phyloP scores from a whole-genome alignment of 2,797 vertebrate species.

The Acanthis flammea region DNA sequence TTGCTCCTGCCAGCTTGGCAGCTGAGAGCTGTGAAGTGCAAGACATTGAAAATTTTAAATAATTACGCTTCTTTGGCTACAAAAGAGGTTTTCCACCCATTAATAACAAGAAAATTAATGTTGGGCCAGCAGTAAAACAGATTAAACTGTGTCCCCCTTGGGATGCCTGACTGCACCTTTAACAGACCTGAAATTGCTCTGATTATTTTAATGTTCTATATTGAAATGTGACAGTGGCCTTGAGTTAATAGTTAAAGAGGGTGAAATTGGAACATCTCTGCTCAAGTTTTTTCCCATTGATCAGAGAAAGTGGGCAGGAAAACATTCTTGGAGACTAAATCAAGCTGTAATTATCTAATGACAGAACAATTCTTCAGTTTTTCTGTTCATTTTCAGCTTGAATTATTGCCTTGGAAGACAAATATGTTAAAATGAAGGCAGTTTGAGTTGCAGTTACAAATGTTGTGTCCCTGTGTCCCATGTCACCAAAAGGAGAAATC shows the following conservation, averaged over 20 bases:
- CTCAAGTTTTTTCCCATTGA: slow-evolving; percentile 50
- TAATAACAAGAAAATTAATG: slow-evolving; percentile 86
- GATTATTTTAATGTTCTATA: slow-evolving; percentile 72
- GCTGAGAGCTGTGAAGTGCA: slow-evolving; percentile 71
- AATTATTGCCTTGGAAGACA: background rate
- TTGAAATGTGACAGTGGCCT: slow-evolving; percentile 74
- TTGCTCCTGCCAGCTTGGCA: slow-evolving; percentile 58
- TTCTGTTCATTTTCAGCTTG: background rate
- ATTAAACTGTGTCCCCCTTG: slow-evolving; percentile 79
- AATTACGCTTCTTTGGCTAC: slow-evolving; percentile 72
- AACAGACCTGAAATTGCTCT: slow-evolving; percentile 79
- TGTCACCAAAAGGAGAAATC: background rate
- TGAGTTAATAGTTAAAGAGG: slow-evolving; percentile 74
- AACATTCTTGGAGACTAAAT: background rate
- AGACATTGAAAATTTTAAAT: slow-evolving; percentile 73
- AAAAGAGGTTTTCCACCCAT: slow-evolving; percentile 79
- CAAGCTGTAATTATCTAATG: background rate
- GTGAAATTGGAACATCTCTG: slow-evolving; percentile 65
- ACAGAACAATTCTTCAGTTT: background rate
- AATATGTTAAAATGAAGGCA: background rate
- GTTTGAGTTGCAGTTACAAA: background rate
- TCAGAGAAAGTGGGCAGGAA: slow-evolving; percentile 51
- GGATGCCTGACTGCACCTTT: slow-evolving; percentile 82
- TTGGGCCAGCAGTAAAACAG: slow-evolving; percentile 81
- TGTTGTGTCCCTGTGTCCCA: background rate